Evolutionary conservation across 2,888 invertebrate genomes (phyloP).

Genomic region (Chirona hameri): DNA sequence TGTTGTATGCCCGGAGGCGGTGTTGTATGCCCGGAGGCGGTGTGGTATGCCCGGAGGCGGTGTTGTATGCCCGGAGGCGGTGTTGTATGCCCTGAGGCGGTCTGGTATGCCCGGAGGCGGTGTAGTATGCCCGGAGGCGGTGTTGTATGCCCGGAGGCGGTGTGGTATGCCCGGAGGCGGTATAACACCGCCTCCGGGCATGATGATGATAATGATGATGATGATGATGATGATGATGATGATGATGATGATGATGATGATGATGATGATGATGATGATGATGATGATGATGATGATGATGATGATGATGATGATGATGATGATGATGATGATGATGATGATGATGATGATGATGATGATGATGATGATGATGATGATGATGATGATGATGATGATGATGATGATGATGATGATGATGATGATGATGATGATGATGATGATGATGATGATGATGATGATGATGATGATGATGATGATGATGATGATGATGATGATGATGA

Average conservation of each 20-base stretch:
- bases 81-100: too few species aligned
- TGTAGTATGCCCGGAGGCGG: too few species aligned
- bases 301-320: constrained; percentile 24
- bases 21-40: too few species aligned
- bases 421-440: constrained; percentile 30
- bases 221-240: constrained; percentile 22
- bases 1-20: too few species aligned
- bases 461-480: constrained; percentile 30
- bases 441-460: constrained; percentile 30
- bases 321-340: constrained; percentile 29
- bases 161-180: too few species aligned
- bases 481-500: constrained; percentile 30
- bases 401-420: constrained; percentile 30
- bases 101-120: too few species aligned
- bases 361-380: constrained; percentile 30
- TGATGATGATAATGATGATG: constrained; percentile 22
- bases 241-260: constrained; percentile 22
- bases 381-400: constrained; percentile 30
- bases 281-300: constrained; percentile 22
- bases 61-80: too few species aligned
- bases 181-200: too few species aligned
- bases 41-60: too few species aligned
- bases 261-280: constrained; percentile 22
- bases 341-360: constrained; percentile 30
- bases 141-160: too few species aligned